phyloP scores from a whole-genome alignment of 2,888 invertebrate species.

The Germaria angustata region DNA sequence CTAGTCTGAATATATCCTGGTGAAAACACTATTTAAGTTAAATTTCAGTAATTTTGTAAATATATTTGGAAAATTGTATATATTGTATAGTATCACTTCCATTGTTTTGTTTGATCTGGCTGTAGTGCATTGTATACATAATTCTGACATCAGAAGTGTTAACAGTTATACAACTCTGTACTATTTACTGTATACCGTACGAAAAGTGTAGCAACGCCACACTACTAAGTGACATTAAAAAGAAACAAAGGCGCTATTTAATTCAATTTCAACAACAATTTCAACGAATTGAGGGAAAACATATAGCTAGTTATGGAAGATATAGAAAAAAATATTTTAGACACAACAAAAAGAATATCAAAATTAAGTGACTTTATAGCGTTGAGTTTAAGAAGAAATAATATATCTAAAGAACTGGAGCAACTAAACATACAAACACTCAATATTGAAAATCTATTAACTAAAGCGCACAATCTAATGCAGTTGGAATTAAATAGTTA shows the following conservation, averaged over 20 bases:
- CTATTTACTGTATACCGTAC: no score
- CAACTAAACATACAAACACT: constrained; percentile 51
- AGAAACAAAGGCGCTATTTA: background rate
- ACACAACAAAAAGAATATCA: constrained; percentile 61
- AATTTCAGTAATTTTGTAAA: no score
- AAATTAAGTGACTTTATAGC: constrained; percentile 69
- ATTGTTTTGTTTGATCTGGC: no score
- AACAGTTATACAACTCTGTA: no score
- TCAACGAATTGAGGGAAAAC: no score
- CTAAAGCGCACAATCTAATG: constrained; percentile 64
- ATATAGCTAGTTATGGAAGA: constrained; percentile 66
- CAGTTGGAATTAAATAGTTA: constrained; percentile 62
- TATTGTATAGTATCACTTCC: no score
- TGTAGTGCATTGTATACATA: no score
- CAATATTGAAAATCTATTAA: constrained; percentile 65
- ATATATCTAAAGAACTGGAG: constrained; percentile 63
- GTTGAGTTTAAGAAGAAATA: constrained; percentile 69
- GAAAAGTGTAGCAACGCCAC: background rate
- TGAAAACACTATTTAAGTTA: no score
- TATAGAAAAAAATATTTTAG: constrained; percentile 52
- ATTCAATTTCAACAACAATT: no score
- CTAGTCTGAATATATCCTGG: no score
- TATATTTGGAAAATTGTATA: no score
- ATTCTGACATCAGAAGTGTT: no score
- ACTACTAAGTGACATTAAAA: background rate